phyloP scores from a whole-genome alignment of 2,888 invertebrate species.

The Polylopha cassiicola region DNA sequence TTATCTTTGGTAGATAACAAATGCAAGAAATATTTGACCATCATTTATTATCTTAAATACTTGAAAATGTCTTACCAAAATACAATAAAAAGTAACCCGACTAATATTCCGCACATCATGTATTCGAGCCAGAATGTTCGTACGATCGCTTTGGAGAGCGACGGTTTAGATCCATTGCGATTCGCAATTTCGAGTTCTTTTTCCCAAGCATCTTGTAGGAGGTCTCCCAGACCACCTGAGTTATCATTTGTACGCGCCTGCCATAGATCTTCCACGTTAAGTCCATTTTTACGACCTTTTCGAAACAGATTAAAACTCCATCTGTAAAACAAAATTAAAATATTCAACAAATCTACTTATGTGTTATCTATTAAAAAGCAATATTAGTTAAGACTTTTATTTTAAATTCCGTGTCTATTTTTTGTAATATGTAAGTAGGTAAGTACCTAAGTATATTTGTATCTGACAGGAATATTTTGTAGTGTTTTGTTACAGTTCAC shows the following conservation, averaged over 20 bases:
- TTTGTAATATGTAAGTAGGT: no score
- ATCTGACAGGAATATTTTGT: no score
- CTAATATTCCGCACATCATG: constrained; percentile 76
- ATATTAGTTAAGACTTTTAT: no score
- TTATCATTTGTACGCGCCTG: constrained; percentile 78
- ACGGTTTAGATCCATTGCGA: constrained; percentile 72
- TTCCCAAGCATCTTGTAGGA: constrained; percentile 81
- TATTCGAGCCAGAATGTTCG: constrained; percentile 79
- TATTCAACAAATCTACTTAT: no score
- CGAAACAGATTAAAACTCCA: constrained; percentile 82
- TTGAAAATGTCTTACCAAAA: constrained; percentile 79
- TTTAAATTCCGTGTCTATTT: no score
- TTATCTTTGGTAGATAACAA: no score
- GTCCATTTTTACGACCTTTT: constrained; percentile 79
- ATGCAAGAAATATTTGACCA: no score
- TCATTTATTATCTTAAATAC: no score
- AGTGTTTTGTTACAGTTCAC: no score
- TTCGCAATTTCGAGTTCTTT: constrained; percentile 71
- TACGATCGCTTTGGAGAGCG: constrained; percentile 76
- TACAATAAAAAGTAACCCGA: constrained; percentile 76
- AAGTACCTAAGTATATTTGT: no score
- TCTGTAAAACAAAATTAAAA: constrained; percentile 54
- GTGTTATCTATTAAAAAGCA: no score
- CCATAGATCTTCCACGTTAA: constrained; percentile 82
- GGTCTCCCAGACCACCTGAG: constrained; percentile 81